Conservation (phyloP, 2,113 vertebrate genomes). For the Neolamprologus sp. region DNA sequence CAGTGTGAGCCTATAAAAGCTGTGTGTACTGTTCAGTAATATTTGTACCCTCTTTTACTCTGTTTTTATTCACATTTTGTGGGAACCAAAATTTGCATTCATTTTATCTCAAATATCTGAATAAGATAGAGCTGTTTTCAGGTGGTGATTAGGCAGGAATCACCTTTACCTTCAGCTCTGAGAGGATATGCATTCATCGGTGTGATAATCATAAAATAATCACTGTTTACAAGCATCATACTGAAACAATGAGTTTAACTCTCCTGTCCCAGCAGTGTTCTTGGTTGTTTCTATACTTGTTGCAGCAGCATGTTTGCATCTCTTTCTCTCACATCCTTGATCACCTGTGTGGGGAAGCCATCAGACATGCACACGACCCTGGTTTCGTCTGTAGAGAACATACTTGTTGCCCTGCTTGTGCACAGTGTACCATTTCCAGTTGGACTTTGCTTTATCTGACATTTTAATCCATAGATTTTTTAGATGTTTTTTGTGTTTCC, state of each 20-base stretch:
- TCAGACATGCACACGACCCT: not conserved
- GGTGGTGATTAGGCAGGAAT: not conserved
- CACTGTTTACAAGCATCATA: not conserved
- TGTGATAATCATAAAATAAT: not conserved
- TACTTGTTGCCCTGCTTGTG: rapidly evolving
- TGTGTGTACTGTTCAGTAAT: not conserved
- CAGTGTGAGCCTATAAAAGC: not conserved
- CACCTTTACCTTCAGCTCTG: not conserved
- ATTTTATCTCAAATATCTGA: not conserved
- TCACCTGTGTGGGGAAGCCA: not conserved
- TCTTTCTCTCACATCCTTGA: not conserved
- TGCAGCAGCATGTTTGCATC: not conserved
- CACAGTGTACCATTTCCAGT: not conserved
- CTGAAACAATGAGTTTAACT: not conserved
- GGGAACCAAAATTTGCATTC: rapidly evolving
- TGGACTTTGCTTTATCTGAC: not conserved
- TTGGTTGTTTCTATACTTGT: not conserved
- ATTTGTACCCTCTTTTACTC: not conserved
- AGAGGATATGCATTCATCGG: not conserved
- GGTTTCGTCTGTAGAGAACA: not conserved
- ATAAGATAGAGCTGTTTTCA: not conserved
- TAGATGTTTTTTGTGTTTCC: not conserved
- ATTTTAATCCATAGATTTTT: not conserved
- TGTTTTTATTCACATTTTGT: not conserved
- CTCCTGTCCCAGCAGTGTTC: not conserved